A percentile compares a stretch with the other conserved stretches of the same genome.
phyloP scores from a whole-genome alignment of 2,113 vertebrate genomes.

The Vulpes vulpes region DNA sequence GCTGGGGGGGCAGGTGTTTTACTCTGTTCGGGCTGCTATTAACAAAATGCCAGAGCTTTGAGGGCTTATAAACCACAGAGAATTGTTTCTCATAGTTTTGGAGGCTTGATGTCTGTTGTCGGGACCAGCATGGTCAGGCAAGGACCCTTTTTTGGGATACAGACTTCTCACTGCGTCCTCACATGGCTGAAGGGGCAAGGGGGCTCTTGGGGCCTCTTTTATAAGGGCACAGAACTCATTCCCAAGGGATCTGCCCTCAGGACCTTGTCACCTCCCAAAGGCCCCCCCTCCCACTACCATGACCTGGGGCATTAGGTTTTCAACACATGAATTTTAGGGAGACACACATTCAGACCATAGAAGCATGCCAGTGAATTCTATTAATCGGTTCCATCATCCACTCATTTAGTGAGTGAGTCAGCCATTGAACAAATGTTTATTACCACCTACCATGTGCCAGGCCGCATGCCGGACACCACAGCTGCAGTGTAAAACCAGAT shows the following conservation, averaged over 20 bases:
- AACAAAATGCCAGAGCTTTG: neutral
- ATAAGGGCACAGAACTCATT: neutral
- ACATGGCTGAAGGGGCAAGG: neutral
- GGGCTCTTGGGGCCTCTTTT: neutral
- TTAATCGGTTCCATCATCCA: neutral
- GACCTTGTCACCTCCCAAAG: neutral
- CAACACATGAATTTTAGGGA: neutral
- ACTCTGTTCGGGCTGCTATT: neutral
- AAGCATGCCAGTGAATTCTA: neutral
- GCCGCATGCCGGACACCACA: neutral
- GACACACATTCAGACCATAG: neutral
- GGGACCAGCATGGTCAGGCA: neutral
- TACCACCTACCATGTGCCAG: neutral
- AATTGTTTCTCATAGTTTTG: neutral
- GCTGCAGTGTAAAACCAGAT: neutral
- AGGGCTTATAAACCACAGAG: neutral
- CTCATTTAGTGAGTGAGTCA: too few species aligned
- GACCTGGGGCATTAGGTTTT: neutral
- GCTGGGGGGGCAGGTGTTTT: neutral
- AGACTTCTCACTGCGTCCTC: neutral
- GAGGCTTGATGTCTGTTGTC: rapidly evolving
- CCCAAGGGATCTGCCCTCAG: neutral
- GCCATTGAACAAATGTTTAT: rapidly evolving
- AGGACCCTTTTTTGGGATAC: neutral
- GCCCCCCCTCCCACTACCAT: neutral